Evolutionary conservation across 2,888 invertebrate genomes (phyloP).

Genomic region (Electrophaes corylata): DNA sequence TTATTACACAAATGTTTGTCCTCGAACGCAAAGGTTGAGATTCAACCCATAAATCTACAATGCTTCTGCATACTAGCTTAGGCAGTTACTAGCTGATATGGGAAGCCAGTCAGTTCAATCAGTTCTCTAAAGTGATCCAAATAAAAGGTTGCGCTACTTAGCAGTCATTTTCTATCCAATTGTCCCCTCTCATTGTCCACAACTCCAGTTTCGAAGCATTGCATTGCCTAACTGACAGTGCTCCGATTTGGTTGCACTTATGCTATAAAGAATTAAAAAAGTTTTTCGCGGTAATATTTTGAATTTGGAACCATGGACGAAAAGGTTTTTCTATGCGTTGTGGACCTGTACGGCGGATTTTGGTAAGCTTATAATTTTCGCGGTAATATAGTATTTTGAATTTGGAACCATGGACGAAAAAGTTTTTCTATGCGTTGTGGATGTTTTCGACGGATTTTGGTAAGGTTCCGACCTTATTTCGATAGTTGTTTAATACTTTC

Average conservation of each 20-base stretch:
- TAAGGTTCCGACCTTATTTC: too few species aligned
- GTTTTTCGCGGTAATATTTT: constrained; percentile 9
- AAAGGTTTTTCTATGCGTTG: constrained; percentile 53
- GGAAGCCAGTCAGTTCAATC: constrained; percentile 14
- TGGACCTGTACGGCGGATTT: constrained; percentile 54
- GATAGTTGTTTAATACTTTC: too few species aligned
- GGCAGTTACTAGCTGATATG: neutral
- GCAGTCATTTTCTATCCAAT: constrained; percentile 63
- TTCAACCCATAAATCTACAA: too few species aligned
- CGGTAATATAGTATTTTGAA: too few species aligned
- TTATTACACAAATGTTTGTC: too few species aligned
- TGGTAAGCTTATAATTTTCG: constrained; percentile 58
- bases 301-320: constrained; percentile 31
- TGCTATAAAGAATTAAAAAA: constrained; percentile 16
- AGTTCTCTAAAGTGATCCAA: constrained; percentile 28
- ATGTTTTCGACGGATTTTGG: too few species aligned
- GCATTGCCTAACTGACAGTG: constrained; percentile 59
- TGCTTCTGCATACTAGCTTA: too few species aligned
- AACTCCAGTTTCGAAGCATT: constrained; percentile 48
- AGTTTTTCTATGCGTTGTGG: too few species aligned
- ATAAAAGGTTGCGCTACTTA: constrained; percentile 37
- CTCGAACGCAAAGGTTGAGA: too few species aligned
- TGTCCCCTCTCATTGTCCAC: constrained; percentile 62
- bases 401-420: too few species aligned
- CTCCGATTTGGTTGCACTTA: constrained; percentile 56